Percentiles rank a stretch among this genome's conserved stretches.
Conservation (phyloP, 2,888 invertebrate genomes). For the Eupithecia tripunctaria region DNA sequence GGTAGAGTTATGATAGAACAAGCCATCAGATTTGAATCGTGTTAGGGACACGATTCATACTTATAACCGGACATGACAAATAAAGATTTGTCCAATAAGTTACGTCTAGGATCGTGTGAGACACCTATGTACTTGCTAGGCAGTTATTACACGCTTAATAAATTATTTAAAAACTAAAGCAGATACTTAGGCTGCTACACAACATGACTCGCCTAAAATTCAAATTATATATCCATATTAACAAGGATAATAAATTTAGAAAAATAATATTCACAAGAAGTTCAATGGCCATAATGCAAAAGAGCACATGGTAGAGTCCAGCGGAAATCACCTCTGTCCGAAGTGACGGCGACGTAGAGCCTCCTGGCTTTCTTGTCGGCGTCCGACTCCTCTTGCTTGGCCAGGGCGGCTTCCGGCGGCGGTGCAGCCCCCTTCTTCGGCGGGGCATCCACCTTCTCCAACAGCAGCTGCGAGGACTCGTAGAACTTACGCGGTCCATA, state of each 20-base stretch:
- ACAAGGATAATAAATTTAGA: not conserved
- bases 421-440: conserved; percentile 48
- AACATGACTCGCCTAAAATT: not conserved
- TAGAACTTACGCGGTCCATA: conserved; percentile 88
- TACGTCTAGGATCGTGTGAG: no score
- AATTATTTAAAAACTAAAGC: not conserved
- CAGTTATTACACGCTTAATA: no score
- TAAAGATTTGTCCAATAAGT: no score
- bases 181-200: not conserved
- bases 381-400: conserved; percentile 67
- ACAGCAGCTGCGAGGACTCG: conserved; percentile 66
- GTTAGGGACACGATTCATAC: no score
- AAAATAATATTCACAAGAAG: not conserved
- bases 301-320: not conserved
- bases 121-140: no score
- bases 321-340: conserved; percentile 84
- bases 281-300: not conserved
- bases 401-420: conserved; percentile 81
- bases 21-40: no score
- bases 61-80: no score
- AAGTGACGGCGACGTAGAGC: conserved; percentile 88
- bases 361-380: conserved; percentile 57
- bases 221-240: no score
- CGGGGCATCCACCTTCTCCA: conserved; percentile 52
- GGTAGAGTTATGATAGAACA: no score